These are phyloP conservation scores for Epinotia demarniana DNA, from an alignment of 2,888 invertebrate genomes.

Conservation along the genomic window DNA sequence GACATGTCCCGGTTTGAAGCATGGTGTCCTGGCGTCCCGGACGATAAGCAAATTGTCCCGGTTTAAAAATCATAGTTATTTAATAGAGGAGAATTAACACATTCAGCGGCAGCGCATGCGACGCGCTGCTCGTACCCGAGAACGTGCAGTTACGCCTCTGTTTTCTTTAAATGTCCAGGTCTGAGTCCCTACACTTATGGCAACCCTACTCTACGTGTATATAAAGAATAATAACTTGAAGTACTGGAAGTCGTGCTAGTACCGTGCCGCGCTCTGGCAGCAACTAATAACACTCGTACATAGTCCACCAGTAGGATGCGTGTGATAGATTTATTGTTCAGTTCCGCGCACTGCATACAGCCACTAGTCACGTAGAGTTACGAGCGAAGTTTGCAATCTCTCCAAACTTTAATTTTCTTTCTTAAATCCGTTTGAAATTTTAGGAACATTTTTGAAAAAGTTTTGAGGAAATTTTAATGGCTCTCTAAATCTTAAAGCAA, in stretches of 20 bases:
- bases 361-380: conserved; percentile 43
- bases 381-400: conserved; percentile 36
- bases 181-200: no score
- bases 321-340: conserved; percentile 44
- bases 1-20: no score
- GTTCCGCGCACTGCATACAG: conserved; percentile 39
- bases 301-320: conserved; percentile 37
- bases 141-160: no score
- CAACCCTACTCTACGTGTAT: no score
- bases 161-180: no score
- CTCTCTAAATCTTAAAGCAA: conserved; percentile 25
- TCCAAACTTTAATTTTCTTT: conserved; percentile 36
- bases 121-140: no score
- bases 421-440: conserved; percentile 28
- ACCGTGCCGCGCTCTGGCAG: conserved; percentile 6
- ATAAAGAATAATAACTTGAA: not conserved
- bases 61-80: no score
- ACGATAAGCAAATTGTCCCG: no score
- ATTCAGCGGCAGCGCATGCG: no score
- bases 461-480: conserved; percentile 25
- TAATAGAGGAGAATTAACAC: no score
- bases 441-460: conserved; percentile 9
- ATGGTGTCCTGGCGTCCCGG: no score
- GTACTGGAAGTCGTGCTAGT: not conserved
- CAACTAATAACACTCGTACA: conserved; percentile 41